phyloP scores from a whole-genome alignment of 2,888 invertebrate genomes.

The Lysandra coridon region DNA sequence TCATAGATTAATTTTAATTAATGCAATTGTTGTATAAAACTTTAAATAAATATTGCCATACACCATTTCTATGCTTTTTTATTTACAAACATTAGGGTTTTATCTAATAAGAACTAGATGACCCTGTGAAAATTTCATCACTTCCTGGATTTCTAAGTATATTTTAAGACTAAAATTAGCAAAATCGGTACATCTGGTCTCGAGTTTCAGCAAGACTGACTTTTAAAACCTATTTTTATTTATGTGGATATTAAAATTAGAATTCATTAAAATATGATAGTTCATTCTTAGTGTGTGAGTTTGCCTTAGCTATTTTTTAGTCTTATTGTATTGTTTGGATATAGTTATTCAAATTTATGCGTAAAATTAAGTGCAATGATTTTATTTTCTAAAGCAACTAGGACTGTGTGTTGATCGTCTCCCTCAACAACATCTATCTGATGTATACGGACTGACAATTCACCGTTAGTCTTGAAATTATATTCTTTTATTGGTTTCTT shows the following conservation, averaged over 20 bases:
- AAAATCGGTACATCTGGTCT: no score
- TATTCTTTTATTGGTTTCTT: slow-evolving; percentile 57
- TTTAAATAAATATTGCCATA: background rate
- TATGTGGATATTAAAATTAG: background rate
- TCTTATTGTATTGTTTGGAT: no score
- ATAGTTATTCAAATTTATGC: slow-evolving; percentile 49
- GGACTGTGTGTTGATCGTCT: slow-evolving; percentile 57
- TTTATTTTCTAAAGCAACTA: slow-evolving; percentile 68
- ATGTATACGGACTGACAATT: slow-evolving; percentile 59
- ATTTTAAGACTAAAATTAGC: no score
- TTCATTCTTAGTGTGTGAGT: no score
- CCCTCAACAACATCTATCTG: slow-evolving; percentile 61
- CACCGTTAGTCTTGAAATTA: slow-evolving; percentile 57
- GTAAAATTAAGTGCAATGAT: slow-evolving; percentile 57
- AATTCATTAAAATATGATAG: background rate
- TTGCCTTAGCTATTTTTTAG: no score
- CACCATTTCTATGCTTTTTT: background rate
- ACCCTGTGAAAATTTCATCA: no score
- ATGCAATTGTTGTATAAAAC: background rate
- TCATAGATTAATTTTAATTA: background rate
- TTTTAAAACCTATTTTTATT: no score
- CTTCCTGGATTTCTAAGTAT: no score
- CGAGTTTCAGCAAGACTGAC: no score
- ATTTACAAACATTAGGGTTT: background rate
- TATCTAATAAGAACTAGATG: no score